A percentile compares a stretch with the other conserved stretches of the same genome.
Conservation (phyloP, 2,797 vertebrate genomes). For the Fistularia commersonii region DNA sequence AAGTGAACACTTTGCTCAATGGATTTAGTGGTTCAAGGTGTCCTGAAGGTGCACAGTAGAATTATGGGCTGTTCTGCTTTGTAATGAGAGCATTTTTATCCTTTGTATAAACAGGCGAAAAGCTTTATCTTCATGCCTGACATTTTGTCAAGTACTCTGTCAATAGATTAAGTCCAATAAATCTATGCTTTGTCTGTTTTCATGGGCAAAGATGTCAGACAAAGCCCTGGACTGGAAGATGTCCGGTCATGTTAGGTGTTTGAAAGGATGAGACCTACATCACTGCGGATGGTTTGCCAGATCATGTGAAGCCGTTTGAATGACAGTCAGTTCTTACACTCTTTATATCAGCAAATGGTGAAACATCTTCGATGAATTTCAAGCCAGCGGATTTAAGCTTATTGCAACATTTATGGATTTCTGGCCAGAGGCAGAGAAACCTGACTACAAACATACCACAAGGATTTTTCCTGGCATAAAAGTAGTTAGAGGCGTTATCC, state of each 20-base stretch:
- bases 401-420: too few species aligned
- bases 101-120: slow-evolving; percentile 23
- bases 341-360: slow-evolving; percentile 1
- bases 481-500: too few species aligned
- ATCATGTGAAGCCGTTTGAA: neutral
- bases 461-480: too few species aligned
- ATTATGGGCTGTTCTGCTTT: slow-evolving; percentile 1
- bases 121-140: slow-evolving; percentile 23
- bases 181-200: slow-evolving; percentile 21
- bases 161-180: slow-evolving; percentile 7
- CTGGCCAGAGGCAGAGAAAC: too few species aligned
- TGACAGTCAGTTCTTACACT: neutral
- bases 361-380: neutral
- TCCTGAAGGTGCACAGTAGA: slow-evolving; percentile 5
- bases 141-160: slow-evolving; percentile 9
- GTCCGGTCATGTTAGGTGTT: slow-evolving; percentile 7
- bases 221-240: slow-evolving; percentile 8
- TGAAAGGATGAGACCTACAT: slow-evolving; percentile 17
- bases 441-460: too few species aligned
- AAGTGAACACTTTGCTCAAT: neutral
- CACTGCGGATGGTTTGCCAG: neutral
- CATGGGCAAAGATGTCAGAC: slow-evolving; percentile 20
- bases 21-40: neutral
- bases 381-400: too few species aligned
- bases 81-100: slow-evolving; percentile 17